Conservation (phyloP, 1,140 invertebrate genomes). For the Anoplophora glabripennis region DNA sequence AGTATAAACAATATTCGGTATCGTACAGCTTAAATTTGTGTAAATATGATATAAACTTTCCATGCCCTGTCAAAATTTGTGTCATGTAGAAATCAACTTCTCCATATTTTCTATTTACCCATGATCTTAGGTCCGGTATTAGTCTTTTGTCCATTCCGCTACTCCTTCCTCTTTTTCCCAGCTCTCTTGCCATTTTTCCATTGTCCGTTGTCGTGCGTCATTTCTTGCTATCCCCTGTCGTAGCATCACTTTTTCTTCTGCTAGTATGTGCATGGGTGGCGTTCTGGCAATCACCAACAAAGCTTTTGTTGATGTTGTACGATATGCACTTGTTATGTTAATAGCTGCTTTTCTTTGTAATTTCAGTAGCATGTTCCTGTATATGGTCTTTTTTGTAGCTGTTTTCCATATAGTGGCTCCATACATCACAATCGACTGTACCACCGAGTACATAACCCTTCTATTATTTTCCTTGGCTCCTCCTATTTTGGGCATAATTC, state of each 20-base stretch:
- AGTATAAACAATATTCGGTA: conserved; percentile 7
- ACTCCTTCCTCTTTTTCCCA: conserved; percentile 5
- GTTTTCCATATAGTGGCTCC: conserved; percentile 1
- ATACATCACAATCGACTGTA: conserved; percentile 8
- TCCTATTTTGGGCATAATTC: conserved; percentile 14
- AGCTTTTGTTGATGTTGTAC: background rate
- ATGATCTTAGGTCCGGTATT: conserved; percentile 2
- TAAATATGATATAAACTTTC: background rate
- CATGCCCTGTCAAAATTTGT: conserved; percentile 6
- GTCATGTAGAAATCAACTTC: conserved; percentile 6
- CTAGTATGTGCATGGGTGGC: too few relatives aligned
- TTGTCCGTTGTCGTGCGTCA: too few relatives aligned
- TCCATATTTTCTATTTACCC: conserved; percentile 1
- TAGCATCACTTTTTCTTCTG: too few relatives aligned
- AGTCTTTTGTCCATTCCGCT: conserved; percentile 11
- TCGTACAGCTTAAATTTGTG: background rate
- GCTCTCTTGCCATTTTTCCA: conserved; percentile 7
- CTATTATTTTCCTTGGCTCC: background rate
- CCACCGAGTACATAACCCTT: conserved; percentile 2
- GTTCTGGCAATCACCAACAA: too few relatives aligned
- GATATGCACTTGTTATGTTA: conserved; percentile 8
- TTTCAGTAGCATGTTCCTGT: background rate
- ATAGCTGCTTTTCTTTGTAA: conserved; percentile 8
- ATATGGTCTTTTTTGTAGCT: conserved; percentile 3
- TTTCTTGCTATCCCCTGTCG: too few relatives aligned